Base-by-base conservation (phyloP, 1,140 invertebrate species). In the Calephelis virginiensis region DNA sequence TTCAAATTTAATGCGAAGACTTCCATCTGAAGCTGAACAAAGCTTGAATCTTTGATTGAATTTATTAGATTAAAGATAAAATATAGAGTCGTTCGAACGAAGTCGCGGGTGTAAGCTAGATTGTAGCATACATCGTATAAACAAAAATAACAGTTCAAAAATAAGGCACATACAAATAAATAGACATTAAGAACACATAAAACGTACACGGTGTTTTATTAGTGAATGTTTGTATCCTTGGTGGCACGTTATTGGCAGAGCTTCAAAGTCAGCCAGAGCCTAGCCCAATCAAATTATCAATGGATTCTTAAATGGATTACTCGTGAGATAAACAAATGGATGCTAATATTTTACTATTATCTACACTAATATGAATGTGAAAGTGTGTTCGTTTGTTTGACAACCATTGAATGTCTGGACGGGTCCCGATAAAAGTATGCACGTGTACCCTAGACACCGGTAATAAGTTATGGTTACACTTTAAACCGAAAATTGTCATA, bases 221-320 rank as follows among this genome's bases (percentile, higher is more conserved):
- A 43, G 43, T 43, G 47, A 49, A 62, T 59, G 48, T 46, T 48
- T 67, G 60, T 67, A 47, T 47, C 61, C 56, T 64, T 61, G 56
- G 48, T 64, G 37, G 49, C 11, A 61, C 48, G 38, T 17, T 68
- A 71, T 71, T 71, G 66, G 69, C 66, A 71, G 62, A 62, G 59
- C 60, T 56, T 64, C 63, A 56, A 64, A 56, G 37, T 48, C 53
- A 47, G 14, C 47, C 62, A 37, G 46, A 37, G 47, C 62, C 45
- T 63, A 38, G 37, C 14, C 49, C 56, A 53, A 14, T 43, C 17
- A 48, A 53, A 49, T 60, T 64, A 50, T 69, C 60, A 60, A 63
- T 61, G 61, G 71, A 65, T 67, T 61, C 45, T 37, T 28, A 56
- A 56, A 37, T 9, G 28, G 17, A 56, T 56, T 37, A 56, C 17